Base-by-base conservation (phyloP, 1,140 invertebrate species). In the Sycobia sp. region DNA sequence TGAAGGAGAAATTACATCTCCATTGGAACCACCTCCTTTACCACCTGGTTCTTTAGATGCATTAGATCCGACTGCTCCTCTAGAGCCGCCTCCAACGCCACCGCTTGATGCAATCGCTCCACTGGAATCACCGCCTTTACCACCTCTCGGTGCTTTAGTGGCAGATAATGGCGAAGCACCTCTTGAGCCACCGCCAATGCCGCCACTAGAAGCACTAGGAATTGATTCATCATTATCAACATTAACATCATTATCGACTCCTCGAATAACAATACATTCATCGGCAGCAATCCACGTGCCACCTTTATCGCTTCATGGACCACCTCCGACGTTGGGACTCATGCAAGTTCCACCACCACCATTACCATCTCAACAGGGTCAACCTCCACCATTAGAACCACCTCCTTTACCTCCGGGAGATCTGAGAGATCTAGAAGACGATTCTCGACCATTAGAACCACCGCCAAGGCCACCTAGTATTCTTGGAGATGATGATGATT, bases 401-500 rank as follows among this genome's bases (percentile, higher is more conserved):
- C 59, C 59, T 14, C 57, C 57, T 20, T 10, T 50, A 3, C 49
- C 58, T 32, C 29, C 29, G 4, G 5, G 4, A 32, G 29, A 32
- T 5, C 3, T 60, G 14, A 18, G 1, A 4, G 54, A 56, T 20
- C 25, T 57, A 1, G 51, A 54, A 1, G 27, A 27, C 9, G 56
- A 59, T 14, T 16, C 39, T 8, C 3, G 25, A 5, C 46, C 56
- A 0, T 23, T 59, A 9, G 56, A 74, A 36, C 73, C 73, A 13
- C 73, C 73, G 0, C 72, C 73, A 4, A 25, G 70, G 4, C 73
- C 73, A 8, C 73, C 72, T 2, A 68, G 36, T 27, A 74, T 75
- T 14, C 65, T 72, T 4, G 73, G 72, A 3, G 73, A 75, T 4
- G 72, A 73, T 25, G 47, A 60, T 1, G 14, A 55, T 9, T n/a